phyloP scores from a whole-genome alignment of 1,140 invertebrate genomes.

The Doryteuthis pealeii region DNA sequence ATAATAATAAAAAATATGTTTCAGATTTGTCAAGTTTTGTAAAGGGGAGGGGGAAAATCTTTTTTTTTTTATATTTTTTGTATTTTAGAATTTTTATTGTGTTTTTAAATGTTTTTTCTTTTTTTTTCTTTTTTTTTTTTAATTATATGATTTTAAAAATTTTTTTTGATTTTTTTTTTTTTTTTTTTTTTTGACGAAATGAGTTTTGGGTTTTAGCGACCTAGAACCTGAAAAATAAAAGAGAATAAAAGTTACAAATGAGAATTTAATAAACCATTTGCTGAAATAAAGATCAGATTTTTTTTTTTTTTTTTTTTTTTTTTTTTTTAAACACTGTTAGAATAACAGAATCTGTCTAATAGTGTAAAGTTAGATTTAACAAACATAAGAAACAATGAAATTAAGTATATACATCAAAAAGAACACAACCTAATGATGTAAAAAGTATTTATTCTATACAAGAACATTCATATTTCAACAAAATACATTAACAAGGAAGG shows the following conservation, averaged over 20 bases:
- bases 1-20: neutral
- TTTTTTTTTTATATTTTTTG: too few species aligned
- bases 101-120: neutral
- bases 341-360: too few species aligned
- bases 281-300: neutral
- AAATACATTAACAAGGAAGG: too few species aligned
- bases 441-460: too few species aligned
- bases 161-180: too few species aligned
- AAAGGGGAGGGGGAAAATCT: too few species aligned
- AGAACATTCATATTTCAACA: too few species aligned
- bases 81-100: neutral
- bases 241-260: neutral
- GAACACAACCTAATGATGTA: too few species aligned
- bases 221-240: constrained; percentile 2
- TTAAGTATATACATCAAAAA: too few species aligned
- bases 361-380: too few species aligned
- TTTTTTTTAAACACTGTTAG: neutral
- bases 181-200: neutral
- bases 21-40: too few species aligned
- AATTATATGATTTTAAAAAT: neutral
- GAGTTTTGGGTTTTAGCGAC: neutral
- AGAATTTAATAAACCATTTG: neutral
- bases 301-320: neutral
- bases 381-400: too few species aligned
- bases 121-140: neutral